phyloP scores from a whole-genome alignment of 1,140 invertebrate species.

The Ostrea edulis region DNA sequence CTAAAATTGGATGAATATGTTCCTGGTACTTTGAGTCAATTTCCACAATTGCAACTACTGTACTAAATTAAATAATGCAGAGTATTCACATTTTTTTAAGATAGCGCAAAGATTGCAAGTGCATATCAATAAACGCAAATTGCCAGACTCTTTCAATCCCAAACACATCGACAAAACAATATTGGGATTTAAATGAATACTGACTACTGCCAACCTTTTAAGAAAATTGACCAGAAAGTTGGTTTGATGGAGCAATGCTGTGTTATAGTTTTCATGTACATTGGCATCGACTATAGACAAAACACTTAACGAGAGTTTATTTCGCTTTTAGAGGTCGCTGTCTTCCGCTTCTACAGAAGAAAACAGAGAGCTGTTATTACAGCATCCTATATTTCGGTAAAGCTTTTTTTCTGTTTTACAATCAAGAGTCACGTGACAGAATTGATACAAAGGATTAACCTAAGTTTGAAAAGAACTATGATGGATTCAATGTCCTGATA shows the following conservation, averaged over 20 bases:
- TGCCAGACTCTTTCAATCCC: neutral
- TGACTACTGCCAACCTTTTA: neutral
- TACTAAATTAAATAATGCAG: neutral
- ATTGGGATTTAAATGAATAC: neutral
- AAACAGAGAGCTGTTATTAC: slow-evolving; percentile 89
- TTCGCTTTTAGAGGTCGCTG: slow-evolving; percentile 12
- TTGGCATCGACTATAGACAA: neutral
- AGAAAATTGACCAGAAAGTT: slow-evolving; percentile 9
- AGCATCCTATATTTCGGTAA: slow-evolving; percentile 96
- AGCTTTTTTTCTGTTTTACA: slow-evolving; percentile 20
- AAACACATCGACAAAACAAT: neutral
- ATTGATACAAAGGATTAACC: too few relatives aligned
- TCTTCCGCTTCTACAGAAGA: slow-evolving; percentile 82
- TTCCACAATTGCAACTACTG: neutral
- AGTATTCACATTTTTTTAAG: neutral
- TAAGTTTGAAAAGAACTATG: too few relatives aligned
- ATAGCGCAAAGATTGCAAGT: neutral
- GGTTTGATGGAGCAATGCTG: neutral
- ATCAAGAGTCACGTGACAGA: neutral
- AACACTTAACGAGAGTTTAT: neutral
- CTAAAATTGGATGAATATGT: too few relatives aligned
- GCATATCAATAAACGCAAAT: neutral
- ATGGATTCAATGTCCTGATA: too few relatives aligned
- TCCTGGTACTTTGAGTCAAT: neutral
- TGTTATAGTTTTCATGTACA: neutral